Evolutionary conservation across 2,797 vertebrate genomes (phyloP).

Genomic region (Lepilemur septentrionalis): DNA sequence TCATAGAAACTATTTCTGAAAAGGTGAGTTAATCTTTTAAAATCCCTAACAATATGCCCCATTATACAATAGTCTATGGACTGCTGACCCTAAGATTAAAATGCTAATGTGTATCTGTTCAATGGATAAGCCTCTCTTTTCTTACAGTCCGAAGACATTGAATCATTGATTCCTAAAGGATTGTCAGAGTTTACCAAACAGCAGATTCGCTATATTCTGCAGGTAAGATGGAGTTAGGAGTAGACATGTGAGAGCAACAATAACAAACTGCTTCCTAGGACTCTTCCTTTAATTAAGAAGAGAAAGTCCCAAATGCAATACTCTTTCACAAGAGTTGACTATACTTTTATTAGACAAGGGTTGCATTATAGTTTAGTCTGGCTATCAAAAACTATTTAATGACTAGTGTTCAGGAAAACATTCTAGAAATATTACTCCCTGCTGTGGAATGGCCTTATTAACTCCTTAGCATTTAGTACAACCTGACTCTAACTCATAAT

Average conservation of each 20-base stretch:
- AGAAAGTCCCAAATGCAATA: not conserved
- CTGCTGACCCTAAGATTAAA: not conserved
- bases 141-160: slow-evolving; percentile 89
- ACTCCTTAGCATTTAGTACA: not conserved
- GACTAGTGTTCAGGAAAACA: not conserved
- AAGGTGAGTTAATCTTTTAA: slow-evolving; percentile 25
- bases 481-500: not conserved
- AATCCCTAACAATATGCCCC: slow-evolving; percentile 11
- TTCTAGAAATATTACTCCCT: not conserved
- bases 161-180: slow-evolving; percentile 94
- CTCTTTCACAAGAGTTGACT: not conserved
- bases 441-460: not conserved
- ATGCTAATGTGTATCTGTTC: not conserved
- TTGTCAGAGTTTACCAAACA: slow-evolving; percentile 96
- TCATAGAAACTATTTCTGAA: not conserved
- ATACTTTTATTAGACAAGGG: not conserved
- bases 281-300: slow-evolving; percentile 5
- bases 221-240: slow-evolving; percentile 85
- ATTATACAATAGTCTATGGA: not conserved
- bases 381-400: not conserved
- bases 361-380: slow-evolving; percentile 22
- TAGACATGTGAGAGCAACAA: not conserved
- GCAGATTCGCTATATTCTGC: slow-evolving; percentile 96
- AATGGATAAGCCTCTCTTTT: slow-evolving; percentile 47
- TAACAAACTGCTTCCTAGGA: not conserved